A percentile compares a stretch with the other conserved stretches of the same genome.
phyloP scores from a whole-genome alignment of 2,888 invertebrate genomes.

The Scaptomyza tumidula region DNA sequence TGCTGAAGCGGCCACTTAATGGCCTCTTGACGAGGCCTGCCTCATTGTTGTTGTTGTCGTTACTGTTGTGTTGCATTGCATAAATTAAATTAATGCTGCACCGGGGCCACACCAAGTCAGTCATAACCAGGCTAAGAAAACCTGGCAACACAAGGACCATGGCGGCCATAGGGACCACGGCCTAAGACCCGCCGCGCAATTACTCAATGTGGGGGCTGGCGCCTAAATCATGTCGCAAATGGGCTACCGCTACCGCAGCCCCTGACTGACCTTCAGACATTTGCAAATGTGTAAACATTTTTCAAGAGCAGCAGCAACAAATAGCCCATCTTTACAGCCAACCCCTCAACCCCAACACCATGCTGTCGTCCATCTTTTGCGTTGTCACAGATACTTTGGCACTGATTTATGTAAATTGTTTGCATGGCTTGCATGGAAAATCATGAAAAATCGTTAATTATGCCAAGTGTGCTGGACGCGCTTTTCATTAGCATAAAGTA shows the following conservation, averaged over 20 bases:
- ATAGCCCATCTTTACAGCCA: neutral
- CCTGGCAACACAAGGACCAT: neutral
- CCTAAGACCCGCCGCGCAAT: slow-evolving; percentile 55
- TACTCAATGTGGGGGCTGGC: slow-evolving; percentile 63
- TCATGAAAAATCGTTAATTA: slow-evolving; percentile 78
- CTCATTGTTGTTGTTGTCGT: slow-evolving; percentile 22
- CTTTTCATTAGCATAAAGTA: slow-evolving; percentile 50
- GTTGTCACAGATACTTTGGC: slow-evolving; percentile 78
- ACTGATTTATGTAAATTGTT: slow-evolving; percentile 76
- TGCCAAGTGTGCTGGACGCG: slow-evolving; percentile 66
- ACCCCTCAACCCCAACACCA: neutral
- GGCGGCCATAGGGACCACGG: slow-evolving; percentile 4
- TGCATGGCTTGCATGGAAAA: slow-evolving; percentile 43
- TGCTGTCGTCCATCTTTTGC: slow-evolving; percentile 20
- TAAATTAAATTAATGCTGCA: slow-evolving; percentile 74
- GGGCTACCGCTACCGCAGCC: neutral
- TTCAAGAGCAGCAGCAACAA: slow-evolving; percentile 49
- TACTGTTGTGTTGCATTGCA: slow-evolving; percentile 44
- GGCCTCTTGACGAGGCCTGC: slow-evolving; percentile 43
- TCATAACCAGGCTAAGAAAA: slow-evolving; percentile 36
- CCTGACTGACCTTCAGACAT: slow-evolving; percentile 70
- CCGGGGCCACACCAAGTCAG: slow-evolving; percentile 37
- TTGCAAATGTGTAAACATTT: slow-evolving; percentile 79
- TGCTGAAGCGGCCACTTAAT: slow-evolving; percentile 75
- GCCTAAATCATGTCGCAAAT: slow-evolving; percentile 70